Base-by-base conservation (phyloP, 2,888 invertebrate genomes). In the Nowickia ferox region DNA sequence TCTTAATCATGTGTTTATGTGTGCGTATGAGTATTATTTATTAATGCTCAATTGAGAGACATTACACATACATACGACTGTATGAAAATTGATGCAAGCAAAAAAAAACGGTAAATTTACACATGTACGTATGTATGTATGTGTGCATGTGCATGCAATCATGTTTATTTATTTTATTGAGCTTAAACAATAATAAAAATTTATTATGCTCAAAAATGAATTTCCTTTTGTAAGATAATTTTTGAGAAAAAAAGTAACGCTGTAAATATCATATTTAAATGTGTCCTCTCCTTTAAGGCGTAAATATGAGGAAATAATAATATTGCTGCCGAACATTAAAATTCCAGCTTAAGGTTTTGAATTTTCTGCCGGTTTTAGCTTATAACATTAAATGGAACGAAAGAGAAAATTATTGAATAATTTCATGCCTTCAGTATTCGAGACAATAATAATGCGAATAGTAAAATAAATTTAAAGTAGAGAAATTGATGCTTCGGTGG, bases 11-110 rank as follows among this genome's bases (percentile, higher is more conserved):
- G 19, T 51, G 51, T 68, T 51, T 38, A 53, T 13, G 38, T 1
- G 38, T 38, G 40, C 68, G 68, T 68, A 68, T 68, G 19, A 68
- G 48, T 19, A 19, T 68, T 53, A 68, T 68, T 53, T 53, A 68
- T 68, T 53, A 13, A 51, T 51, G 13, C 13, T 40, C 53, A 53
- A 53, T 69, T 22, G 69, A 19, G 8, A 69, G 19, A 15, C 19
- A 53, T 42, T 9, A 55, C n/a, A n/a, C n/a, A n/a, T n/a, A n/a
- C n/a, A n/a, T 69, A 55, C 69, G 69, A 40, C 42, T 42, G 51
- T 2, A 17, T 51, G 17, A 51, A 17, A n/a, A 51, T 2, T 15
- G 3, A 10, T 38, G 30, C 13, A 44, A 44, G 53, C 19, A 8
- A 53, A 53, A 9, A 51, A 0, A 30, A 30, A 30, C 30, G 30